Evolutionary conservation across 2,797 vertebrate species (phyloP).

Genomic region (Sibirionetta formosa): DNA sequence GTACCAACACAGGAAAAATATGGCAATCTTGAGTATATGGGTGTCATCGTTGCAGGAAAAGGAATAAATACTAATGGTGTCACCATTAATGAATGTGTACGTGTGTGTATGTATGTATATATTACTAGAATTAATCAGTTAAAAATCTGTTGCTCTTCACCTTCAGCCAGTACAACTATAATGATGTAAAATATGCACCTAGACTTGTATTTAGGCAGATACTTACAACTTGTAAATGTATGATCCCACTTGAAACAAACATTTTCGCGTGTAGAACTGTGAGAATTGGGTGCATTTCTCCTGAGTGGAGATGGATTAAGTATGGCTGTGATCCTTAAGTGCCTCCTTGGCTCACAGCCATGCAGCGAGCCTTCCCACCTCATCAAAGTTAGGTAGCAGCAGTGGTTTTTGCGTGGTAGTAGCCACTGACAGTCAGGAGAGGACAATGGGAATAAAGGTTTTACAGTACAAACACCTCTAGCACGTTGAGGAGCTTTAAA

Average conservation of each 20-base stretch:
- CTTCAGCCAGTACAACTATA: not conserved
- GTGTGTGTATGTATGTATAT: not conserved
- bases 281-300: not conserved
- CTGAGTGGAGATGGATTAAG: not conserved
- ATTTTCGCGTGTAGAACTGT: not conserved
- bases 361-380: not conserved
- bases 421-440: not conserved
- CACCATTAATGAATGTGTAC: not conserved
- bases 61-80: not conserved
- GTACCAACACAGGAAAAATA: not conserved
- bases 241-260: not conserved
- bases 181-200: not conserved
- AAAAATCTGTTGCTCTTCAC: not conserved
- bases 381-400: not conserved
- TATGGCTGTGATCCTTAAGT: not conserved
- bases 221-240: not conserved
- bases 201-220: not conserved
- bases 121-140: not conserved
- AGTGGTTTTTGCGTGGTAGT: not conserved
- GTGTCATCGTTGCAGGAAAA: not conserved
- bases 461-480: not conserved
- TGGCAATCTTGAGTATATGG: rapidly evolving
- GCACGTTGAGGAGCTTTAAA: not conserved
- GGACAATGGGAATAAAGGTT: not conserved
- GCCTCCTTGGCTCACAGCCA: not conserved